A percentile compares a stretch with the other conserved stretches of the same genome.
Conservation (phyloP, 2,113 vertebrate species). For the western clawed frog (Xenopus tropicalis) region UCB_Xtro_10.0 CM004451.2:23827501-23828000, state of each 20-base stretch:
- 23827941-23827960: conserved; percentile 54
- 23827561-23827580: too few relatives aligned
- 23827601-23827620: too few relatives aligned
- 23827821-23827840: conserved; percentile 46
- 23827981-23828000: conserved; percentile 62
- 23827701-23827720: too few relatives aligned
- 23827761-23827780: conserved; percentile 7
- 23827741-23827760: conserved; percentile 13
- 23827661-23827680: too few relatives aligned
- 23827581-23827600: too few relatives aligned
- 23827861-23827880: conserved; percentile 46
- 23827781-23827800: conserved; percentile 44
- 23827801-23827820: conserved; percentile 46
- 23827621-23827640: too few relatives aligned
- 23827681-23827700: too few relatives aligned
- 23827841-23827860: conserved; percentile 22
- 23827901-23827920: conserved; percentile 51
- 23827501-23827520: too few relatives aligned
- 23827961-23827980: conserved; percentile 59
- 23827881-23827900: conserved; percentile 48
- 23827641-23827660: too few relatives aligned
- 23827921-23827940: conserved; percentile 60
- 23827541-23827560: too few relatives aligned
- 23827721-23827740: background rate
- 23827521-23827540: too few relatives aligned